A percentile compares a stretch with the other conserved stretches of the same genome.
These are phyloP conservation scores for Lithobates pipiens DNA, from an alignment of 2,797 vertebrate genomes.

Conservation along the genomic window DNA sequence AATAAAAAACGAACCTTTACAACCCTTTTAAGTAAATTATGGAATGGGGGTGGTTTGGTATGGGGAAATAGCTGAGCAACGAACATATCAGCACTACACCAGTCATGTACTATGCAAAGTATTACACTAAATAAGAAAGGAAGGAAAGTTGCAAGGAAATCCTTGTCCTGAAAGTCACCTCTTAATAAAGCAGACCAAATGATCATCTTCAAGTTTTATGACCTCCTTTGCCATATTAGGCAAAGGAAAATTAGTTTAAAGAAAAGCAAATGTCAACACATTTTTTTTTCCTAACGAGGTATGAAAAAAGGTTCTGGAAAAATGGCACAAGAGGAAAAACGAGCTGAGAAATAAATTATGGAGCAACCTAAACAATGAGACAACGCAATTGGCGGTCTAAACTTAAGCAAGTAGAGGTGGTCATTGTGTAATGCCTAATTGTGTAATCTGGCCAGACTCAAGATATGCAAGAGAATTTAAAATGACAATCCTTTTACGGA, in stretches of 20 bases:
- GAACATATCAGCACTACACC: too few species aligned
- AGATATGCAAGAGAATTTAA: too few species aligned
- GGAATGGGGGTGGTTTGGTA: too few species aligned
- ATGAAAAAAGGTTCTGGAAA: neutral
- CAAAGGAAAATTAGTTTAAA: neutral
- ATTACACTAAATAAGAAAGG: neutral
- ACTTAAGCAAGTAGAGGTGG: neutral
- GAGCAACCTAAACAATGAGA: neutral
- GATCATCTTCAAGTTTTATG: neutral
- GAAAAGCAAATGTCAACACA: conserved; percentile 1
- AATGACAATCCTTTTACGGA: too few species aligned
- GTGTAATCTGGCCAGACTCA: too few species aligned
- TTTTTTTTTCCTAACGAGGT: neutral
- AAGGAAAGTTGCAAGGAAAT: neutral
- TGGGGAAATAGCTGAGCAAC: too few species aligned
- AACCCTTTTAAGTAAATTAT: too few species aligned
- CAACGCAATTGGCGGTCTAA: neutral
- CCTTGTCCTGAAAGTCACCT: neutral
- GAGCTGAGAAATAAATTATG: neutral
- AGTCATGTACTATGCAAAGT: conserved; percentile 7
- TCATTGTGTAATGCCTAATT: too few species aligned
- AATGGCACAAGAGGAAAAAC: neutral
- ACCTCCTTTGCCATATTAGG: neutral
- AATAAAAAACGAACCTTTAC: too few species aligned
- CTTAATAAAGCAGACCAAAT: neutral